Evolutionary conservation across 2,888 invertebrate species (phyloP), one percentile per base, ranked within the genome.

Genomic region (Aphidius colemani): DNA sequence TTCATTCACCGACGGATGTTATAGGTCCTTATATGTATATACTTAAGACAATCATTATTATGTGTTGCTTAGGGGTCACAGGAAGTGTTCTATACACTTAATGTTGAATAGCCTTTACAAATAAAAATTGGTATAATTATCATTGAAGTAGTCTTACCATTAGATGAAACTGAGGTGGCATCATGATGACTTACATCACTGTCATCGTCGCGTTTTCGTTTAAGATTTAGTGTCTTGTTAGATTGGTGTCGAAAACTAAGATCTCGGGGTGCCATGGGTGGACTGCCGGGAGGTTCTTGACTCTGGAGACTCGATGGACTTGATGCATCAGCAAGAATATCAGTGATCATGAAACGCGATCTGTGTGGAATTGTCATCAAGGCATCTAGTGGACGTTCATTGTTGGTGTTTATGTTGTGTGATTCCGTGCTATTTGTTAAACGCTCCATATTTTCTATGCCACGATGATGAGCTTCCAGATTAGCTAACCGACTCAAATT

Each of bases 281-380:
- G 82, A 67, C 82, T 82, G 11, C 74, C 79, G 7, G 80, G 81
- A 45, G 78, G 77, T 11, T 81, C 80, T 59, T 80, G 79, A 6
- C 68, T 74, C 65, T 74, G 75, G 10, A 78, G 59, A 49, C 74
- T 75, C 30, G 75, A 69, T 10, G 79, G 78, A 57, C 78, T 79
- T 9, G 79, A 74, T 61, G 85, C 85, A 59, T 87, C 87, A 59
- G 88, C 89, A 71, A 94, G 85, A 76, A 94, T 94, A 82, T 94
- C 94, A 73, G 93, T 94, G 84, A 94, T 94, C 93, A 94, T 94
- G 85, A 94, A 94, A 71, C 93, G 85, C 67, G 93, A 92, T 73
- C 93, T 86, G 59, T 89, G 88, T 70, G 89, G 88, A 84, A 80
- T 78, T 41, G 80, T 78, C 41, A 79, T 79, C 11, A 72, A 69